Evolutionary conservation across 2,797 vertebrate genomes (phyloP).

Genomic region (Cirrhinus molitorella): DNA sequence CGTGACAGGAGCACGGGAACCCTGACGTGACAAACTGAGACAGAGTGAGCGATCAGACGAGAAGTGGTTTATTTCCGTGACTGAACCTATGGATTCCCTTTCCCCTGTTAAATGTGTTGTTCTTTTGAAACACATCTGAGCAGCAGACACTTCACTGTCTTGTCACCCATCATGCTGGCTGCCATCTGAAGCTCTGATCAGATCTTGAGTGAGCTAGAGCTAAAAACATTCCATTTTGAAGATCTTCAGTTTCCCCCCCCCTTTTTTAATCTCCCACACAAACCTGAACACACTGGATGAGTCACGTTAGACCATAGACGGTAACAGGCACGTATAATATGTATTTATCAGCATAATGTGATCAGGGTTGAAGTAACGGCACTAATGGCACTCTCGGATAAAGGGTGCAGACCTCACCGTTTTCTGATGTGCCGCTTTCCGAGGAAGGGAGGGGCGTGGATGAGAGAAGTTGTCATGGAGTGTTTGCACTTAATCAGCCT

Average conservation of each 20-base stretch:
- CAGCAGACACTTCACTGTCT: constrained; percentile 23
- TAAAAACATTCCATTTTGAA: constrained; percentile 46
- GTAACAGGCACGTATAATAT: constrained; percentile 16
- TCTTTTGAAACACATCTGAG: constrained; percentile 37
- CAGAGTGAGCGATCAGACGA: not conserved
- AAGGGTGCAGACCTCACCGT: constrained; percentile 21
- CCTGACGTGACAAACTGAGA: constrained; percentile 8
- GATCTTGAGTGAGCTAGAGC: constrained; percentile 28
- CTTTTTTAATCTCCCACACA: constrained; percentile 38
- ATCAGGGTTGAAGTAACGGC: constrained; percentile 38
- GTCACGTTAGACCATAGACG: constrained; percentile 46
- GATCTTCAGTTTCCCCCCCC: constrained; percentile 20
- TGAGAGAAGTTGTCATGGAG: constrained; percentile 20
- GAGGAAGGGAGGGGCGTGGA: not conserved
- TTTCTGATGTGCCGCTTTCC: constrained; percentile 37
- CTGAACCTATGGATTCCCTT: constrained; percentile 20
- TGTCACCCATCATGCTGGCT: constrained; percentile 29
- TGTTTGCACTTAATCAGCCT: constrained; percentile 40
- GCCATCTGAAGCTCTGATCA: constrained; percentile 25
- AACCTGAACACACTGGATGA: constrained; percentile 55
- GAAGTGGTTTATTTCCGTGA: not conserved
- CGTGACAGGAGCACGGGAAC: not conserved
- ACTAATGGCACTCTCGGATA: constrained; percentile 40
- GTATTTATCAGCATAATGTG: constrained; percentile 46
- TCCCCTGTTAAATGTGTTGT: constrained; percentile 34